Percentiles rank a stretch among this genome's conserved stretches.
phyloP scores from a whole-genome alignment of 2,888 invertebrate species.

The Zaprionus obscuricornis region DNA sequence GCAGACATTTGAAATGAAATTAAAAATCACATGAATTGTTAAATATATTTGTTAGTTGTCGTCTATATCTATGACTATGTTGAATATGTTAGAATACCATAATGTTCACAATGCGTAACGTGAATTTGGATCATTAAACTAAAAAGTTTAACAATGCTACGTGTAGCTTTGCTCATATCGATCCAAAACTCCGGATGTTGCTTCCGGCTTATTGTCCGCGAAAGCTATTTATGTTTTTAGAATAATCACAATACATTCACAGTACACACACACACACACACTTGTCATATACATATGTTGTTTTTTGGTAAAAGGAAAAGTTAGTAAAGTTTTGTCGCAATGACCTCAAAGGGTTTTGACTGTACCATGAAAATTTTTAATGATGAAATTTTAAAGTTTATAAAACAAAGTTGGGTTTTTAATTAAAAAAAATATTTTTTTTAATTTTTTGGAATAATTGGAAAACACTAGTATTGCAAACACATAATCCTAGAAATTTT shows the following conservation, averaged over 20 bases:
- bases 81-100: too few relatives aligned
- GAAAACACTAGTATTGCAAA: too few relatives aligned
- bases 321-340: slow-evolving; percentile 39
- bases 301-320: slow-evolving; percentile 37
- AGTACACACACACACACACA: neutral
- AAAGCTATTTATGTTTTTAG: slow-evolving; percentile 61
- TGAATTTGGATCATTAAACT: slow-evolving; percentile 76
- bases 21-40: slow-evolving; percentile 52
- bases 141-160: slow-evolving; percentile 63
- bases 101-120: slow-evolving; percentile 79
- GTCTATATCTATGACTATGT: too few relatives aligned
- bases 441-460: too few relatives aligned
- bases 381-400: neutral
- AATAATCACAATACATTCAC: slow-evolving; percentile 61
- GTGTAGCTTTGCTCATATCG: slow-evolving; percentile 71
- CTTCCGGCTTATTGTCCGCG: slow-evolving; percentile 81
- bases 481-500: too few relatives aligned
- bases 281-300: neutral
- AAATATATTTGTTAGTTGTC: slow-evolving; percentile 52
- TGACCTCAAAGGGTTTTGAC: slow-evolving; percentile 50
- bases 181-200: slow-evolving; percentile 80
- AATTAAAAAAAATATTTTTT: too few relatives aligned
- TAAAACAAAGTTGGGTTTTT: too few relatives aligned
- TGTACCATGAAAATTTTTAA: slow-evolving; percentile 18
- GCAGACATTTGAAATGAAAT: slow-evolving; percentile 11